Evolutionary conservation across 2,797 vertebrate species (phyloP).

Genomic region (Spinus pinus): DNA sequence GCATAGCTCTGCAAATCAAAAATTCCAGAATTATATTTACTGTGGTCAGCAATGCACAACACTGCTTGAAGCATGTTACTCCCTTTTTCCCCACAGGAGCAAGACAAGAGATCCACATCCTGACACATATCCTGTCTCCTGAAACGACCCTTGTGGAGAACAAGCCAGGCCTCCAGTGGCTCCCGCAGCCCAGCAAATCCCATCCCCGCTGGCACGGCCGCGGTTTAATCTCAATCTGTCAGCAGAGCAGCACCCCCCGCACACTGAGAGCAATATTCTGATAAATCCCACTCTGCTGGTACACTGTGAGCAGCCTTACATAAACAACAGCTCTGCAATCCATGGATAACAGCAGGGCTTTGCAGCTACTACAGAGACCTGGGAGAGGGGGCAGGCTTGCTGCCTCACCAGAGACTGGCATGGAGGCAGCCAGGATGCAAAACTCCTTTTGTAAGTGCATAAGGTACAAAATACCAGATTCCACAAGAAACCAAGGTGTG

Average conservation of each 20-base stretch:
- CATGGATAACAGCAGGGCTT: not conserved
- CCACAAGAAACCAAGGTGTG: not conserved
- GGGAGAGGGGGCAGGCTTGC: not conserved
- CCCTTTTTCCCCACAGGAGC: not conserved
- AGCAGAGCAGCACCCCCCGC: constrained; percentile 11
- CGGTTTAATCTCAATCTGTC: constrained; percentile 44
- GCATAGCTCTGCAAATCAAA: not conserved
- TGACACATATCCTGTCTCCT: not conserved
- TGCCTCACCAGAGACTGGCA: not conserved
- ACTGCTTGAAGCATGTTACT: not conserved
- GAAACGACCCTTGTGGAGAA: not conserved
- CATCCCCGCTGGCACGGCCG: not conserved
- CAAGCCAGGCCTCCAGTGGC: constrained; percentile 9
- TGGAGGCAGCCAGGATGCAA: not conserved
- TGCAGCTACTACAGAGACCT: not conserved
- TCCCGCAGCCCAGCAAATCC: constrained; percentile 5
- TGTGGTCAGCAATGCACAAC: not conserved
- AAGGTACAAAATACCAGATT: not conserved
- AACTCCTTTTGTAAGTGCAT: not conserved
- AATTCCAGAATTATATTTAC: not conserved
- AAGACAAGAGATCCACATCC: not conserved
- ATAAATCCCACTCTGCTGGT: constrained; percentile 38
- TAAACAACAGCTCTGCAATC: constrained; percentile 15
- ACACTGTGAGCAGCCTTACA: constrained; percentile 16
- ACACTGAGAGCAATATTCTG: constrained; percentile 11